A percentile compares a stretch with the other conserved stretches of the same genome.
These are phyloP conservation scores for Parnassius mnemosyne DNA, from an alignment of 2,888 invertebrate genomes.

Conservation along the genomic window DNA sequence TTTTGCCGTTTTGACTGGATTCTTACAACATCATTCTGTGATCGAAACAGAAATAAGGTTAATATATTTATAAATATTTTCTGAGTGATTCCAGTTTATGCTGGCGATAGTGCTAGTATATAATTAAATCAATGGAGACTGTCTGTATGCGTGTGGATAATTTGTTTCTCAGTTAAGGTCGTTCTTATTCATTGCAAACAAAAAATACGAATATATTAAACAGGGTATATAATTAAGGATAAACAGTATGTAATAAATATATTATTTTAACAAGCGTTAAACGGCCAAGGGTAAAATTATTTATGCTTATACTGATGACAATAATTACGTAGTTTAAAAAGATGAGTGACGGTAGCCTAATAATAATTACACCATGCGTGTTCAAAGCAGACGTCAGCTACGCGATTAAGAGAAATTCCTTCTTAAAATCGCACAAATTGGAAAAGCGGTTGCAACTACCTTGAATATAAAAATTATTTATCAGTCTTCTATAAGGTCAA, in stretches of 20 bases:
- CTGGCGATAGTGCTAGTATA: slow-evolving; percentile 15
- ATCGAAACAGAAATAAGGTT: background rate
- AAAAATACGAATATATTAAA: slow-evolving; percentile 29
- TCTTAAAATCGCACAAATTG: too few species aligned
- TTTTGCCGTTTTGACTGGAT: too few species aligned
- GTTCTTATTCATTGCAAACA: slow-evolving; percentile 24
- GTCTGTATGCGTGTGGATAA: slow-evolving; percentile 33
- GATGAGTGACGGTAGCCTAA: background rate
- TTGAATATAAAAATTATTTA: too few species aligned
- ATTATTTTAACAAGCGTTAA: slow-evolving; percentile 24
- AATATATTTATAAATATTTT: slow-evolving; percentile 21
- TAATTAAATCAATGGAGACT: slow-evolving; percentile 31
- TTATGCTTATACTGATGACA: background rate
- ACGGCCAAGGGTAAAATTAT: background rate
- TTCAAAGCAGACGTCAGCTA: too few species aligned
- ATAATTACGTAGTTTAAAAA: background rate
- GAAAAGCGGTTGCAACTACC: too few species aligned
- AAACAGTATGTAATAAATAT: slow-evolving; percentile 21
- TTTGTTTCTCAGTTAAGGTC: slow-evolving; percentile 30
- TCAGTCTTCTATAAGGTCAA: too few species aligned
- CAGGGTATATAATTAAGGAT: slow-evolving; percentile 18
- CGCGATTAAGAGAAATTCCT: too few species aligned
- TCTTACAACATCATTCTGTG: background rate
- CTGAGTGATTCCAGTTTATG: slow-evolving; percentile 14
- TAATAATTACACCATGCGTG: too few species aligned